phyloP scores from a whole-genome alignment of 2,113 vertebrate genomes.

The Heterocephalus glaber region DNA sequence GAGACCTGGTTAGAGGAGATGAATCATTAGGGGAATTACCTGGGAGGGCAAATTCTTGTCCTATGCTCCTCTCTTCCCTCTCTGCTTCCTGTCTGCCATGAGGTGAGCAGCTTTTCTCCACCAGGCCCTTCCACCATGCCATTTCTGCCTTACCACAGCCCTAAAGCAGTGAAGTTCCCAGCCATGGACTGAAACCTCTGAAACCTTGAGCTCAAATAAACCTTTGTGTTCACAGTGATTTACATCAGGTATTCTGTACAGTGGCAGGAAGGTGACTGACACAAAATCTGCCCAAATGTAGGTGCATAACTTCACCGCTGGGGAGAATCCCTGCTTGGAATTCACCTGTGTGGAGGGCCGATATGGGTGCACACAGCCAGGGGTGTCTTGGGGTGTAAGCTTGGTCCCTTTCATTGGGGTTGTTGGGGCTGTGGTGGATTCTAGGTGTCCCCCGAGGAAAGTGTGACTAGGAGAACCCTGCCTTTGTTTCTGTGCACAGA shows the following conservation, averaged over 20 bases:
- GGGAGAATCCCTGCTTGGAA: background rate
- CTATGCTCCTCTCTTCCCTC: background rate
- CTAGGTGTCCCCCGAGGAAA: accelerated
- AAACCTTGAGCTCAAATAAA: background rate
- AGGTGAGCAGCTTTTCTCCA: background rate
- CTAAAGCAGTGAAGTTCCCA: background rate
- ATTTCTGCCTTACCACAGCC: background rate
- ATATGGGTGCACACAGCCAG: accelerated
- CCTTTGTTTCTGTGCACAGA: background rate
- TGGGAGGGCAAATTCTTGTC: background rate
- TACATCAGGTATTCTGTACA: background rate
- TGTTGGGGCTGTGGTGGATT: accelerated
- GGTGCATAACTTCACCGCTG: accelerated
- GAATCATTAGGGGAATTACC: background rate
- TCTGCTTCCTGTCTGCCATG: background rate
- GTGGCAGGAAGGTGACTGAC: background rate
- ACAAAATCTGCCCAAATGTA: background rate
- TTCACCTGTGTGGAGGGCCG: too few species aligned
- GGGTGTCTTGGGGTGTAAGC: accelerated
- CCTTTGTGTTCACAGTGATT: background rate
- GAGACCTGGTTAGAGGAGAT: background rate
- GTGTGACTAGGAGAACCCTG: accelerated
- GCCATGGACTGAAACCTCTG: background rate
- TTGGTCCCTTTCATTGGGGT: background rate
- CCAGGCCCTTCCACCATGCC: background rate